Evolutionary conservation across 2,888 invertebrate genomes (phyloP), one percentile per base, ranked within the genome.

Genomic region (Leucania comma): DNA sequence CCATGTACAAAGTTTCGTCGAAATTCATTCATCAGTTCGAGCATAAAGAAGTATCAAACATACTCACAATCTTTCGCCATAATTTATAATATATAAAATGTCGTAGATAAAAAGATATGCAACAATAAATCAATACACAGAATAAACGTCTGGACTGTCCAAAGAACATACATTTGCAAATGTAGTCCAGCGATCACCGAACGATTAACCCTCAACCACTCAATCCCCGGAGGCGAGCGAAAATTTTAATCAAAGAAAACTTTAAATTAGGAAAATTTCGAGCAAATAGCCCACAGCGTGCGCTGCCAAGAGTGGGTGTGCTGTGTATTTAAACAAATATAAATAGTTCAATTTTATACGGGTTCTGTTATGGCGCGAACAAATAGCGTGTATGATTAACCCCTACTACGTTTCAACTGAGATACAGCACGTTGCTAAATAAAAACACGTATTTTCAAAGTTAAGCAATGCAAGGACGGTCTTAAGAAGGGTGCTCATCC

Each of bases 261-360:
- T 85, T 85, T 80, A 83, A 78, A 83, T 85, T 85, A 66, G 81
- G 75, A 73, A 85, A 85, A 85, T 83, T 84, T 81, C 54, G 70
- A 56, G 75, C 73, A 78, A 83, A 85, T 75, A 83, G 67, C 84
- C 82, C 63, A 63, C 60, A 75, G 84, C 82, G 50, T 63, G 77
- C 80, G 74, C 58, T 51, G 22, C 62, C 69, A 77, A 79, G 69
- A 76, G 75, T 78, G 71, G 75, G 75, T 80, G 74, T 82, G 82
- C 75, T 80, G 57, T 74, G 75, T 75, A 82, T 80, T 81, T 72
- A 80, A 82, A 78, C 83, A 87, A 88, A 87, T 86, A 82, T 83
- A 86, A 86, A 89, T 88, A 88, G 89, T 83, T 87, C 72, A 73
- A 77, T 84, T 86, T 84, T 85, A 85, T 83, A 76, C 73, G 58